phyloP scores from a whole-genome alignment of 2,797 vertebrate genomes.

The Gallirallus australis region DNA sequence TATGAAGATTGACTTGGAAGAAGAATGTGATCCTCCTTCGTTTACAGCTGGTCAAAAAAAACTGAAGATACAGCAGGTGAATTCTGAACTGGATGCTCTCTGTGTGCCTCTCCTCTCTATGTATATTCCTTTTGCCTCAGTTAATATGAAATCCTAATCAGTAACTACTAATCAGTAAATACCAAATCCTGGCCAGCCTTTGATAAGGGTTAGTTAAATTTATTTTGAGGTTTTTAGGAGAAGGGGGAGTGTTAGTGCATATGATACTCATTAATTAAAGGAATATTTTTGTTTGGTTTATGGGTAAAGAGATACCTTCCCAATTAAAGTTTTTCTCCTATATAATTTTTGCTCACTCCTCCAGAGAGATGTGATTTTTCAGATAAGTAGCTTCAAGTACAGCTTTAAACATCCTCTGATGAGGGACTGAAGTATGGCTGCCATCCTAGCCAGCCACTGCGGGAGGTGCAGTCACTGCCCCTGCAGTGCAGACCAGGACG shows the following conservation, averaged over 20 bases:
- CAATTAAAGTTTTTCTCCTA: background rate
- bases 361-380: background rate
- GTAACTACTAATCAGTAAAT: background rate
- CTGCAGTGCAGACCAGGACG: background rate
- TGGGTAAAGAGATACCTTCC: background rate
- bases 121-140: background rate
- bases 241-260: background rate
- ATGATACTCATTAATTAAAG: background rate
- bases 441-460: background rate
- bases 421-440: background rate
- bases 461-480: background rate
- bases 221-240: background rate
- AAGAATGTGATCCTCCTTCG: slow-evolving; percentile 95
- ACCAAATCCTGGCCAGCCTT: background rate
- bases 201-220: background rate
- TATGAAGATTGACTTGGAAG: slow-evolving; percentile 92
- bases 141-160: background rate
- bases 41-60: slow-evolving; percentile 90
- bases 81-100: background rate
- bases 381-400: background rate
- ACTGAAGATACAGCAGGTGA: slow-evolving; percentile 86
- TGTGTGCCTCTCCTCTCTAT: background rate
- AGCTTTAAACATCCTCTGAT: background rate
- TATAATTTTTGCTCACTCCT: background rate
- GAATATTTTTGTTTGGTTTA: background rate